Percentiles rank a stretch among this genome's conserved stretches.
Evolutionary conservation across 2,797 vertebrate genomes (phyloP).

Genomic region (Rhynchonycteris naso): DNA sequence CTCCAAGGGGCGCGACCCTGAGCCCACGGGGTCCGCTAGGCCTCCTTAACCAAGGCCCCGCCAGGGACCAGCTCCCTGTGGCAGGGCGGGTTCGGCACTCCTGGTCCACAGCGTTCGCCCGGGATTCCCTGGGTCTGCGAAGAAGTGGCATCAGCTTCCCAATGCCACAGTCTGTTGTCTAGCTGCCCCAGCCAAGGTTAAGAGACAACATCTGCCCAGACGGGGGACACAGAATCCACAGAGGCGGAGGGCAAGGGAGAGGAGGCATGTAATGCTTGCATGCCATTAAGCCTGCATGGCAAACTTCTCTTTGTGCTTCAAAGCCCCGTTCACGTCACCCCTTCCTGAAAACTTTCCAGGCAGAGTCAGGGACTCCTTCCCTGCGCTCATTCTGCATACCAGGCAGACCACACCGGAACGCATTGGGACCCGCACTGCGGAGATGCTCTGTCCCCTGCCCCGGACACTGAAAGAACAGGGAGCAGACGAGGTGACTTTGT

Average conservation of each 20-base stretch:
- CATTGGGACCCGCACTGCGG: background rate
- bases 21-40: too few species aligned
- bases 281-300: background rate
- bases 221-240: background rate
- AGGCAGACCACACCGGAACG: background rate
- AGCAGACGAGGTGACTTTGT: background rate
- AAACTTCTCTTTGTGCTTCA: background rate
- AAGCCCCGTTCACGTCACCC: background rate
- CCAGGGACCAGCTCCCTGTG: background rate
- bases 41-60: background rate
- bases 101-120: background rate
- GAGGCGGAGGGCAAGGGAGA: background rate
- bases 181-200: background rate
- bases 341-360: background rate
- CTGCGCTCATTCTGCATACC: rapidly evolving
- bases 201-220: background rate
- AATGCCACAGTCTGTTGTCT: background rate
- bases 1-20: background rate
- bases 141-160: background rate
- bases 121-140: background rate
- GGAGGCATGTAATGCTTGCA: rapidly evolving
- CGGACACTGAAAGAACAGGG: background rate
- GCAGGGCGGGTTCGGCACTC: background rate
- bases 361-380: background rate
- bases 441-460: rapidly evolving